These are phyloP conservation scores for Callyntrura sp. DNA, from an alignment of 2,888 invertebrate genomes.

Conservation along the genomic window DNA sequence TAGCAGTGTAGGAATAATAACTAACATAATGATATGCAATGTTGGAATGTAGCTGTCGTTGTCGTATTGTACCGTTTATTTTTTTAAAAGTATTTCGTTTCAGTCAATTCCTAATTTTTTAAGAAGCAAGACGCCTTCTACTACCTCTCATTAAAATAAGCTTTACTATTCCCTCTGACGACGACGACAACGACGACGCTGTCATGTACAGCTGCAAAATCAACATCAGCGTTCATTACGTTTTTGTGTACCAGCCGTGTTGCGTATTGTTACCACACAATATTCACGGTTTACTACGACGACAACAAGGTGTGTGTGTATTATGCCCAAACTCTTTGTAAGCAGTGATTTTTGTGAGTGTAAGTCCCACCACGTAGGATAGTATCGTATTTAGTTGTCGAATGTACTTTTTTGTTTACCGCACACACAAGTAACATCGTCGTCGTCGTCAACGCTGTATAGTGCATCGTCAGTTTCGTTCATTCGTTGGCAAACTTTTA, in stretches of 20 bases:
- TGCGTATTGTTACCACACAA: constrained; percentile 1
- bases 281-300: constrained; percentile 18
- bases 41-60: neutral
- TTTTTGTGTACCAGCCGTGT: neutral
- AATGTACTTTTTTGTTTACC: no score
- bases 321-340: neutral
- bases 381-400: no score
- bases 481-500: neutral
- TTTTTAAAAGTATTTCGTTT: constrained; percentile 27
- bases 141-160: neutral
- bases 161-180: neutral
- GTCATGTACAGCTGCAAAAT: constrained; percentile 17
- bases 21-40: neutral
- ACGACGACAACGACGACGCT: neutral
- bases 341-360: constrained; percentile 46
- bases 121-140: constrained; percentile 13
- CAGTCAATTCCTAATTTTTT: constrained; percentile 45
- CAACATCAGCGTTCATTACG: neutral
- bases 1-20: no score
- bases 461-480: neutral
- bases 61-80: constrained; percentile 9
- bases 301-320: no score
- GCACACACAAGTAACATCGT: neutral
- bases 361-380: neutral
- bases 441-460: no score